Conservation (phyloP, 2,888 invertebrate species). For the Chesias legatella region DNA sequence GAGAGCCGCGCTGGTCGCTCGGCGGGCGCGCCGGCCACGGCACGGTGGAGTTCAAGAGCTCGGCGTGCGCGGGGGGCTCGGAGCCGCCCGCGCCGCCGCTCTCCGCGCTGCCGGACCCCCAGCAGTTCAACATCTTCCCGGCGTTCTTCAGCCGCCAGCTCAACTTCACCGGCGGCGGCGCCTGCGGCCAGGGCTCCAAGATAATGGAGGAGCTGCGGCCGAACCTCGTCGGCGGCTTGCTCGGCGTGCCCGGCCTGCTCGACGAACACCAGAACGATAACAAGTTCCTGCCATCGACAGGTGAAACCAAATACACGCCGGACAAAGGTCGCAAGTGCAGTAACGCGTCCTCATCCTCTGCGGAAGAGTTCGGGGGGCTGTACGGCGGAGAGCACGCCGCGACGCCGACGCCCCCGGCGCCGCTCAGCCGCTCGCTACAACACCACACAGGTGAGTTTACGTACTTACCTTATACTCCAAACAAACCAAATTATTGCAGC, state of each 20-base stretch:
- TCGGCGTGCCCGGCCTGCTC: slow-evolving; percentile 88
- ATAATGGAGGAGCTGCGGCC: slow-evolving; percentile 94
- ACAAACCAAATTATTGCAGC: too few relatives aligned
- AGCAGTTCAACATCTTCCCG: slow-evolving; percentile 95
- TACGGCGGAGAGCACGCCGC: slow-evolving; percentile 88
- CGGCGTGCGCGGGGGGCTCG: slow-evolving; percentile 83
- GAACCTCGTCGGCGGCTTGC: slow-evolving; percentile 88
- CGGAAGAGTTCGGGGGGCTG: slow-evolving; percentile 93
- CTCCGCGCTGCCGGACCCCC: slow-evolving; percentile 83
- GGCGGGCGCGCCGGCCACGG: slow-evolving; percentile 80
- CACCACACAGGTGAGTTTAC: slow-evolving; percentile 78
- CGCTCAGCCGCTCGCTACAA: slow-evolving; percentile 77
- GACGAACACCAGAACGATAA: slow-evolving; percentile 86
- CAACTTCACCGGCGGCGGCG: slow-evolving; percentile 87
- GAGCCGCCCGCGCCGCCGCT: slow-evolving; percentile 78
- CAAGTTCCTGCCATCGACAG: slow-evolving; percentile 76
- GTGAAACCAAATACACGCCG: slow-evolving; percentile 79
- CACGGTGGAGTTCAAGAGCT: slow-evolving; percentile 93
- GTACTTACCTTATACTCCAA: too few relatives aligned
- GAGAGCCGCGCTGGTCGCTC: slow-evolving; percentile 70
- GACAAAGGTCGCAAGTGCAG: slow-evolving; percentile 87
- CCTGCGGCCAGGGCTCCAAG: slow-evolving; percentile 86
- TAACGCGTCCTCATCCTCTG: slow-evolving; percentile 87
- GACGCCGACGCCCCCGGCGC: slow-evolving; percentile 86
- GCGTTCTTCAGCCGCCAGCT: slow-evolving; percentile 94